These are phyloP conservation scores for Aelia acuminata DNA, from an alignment of 2,888 invertebrate species.

Conservation along the genomic window DNA sequence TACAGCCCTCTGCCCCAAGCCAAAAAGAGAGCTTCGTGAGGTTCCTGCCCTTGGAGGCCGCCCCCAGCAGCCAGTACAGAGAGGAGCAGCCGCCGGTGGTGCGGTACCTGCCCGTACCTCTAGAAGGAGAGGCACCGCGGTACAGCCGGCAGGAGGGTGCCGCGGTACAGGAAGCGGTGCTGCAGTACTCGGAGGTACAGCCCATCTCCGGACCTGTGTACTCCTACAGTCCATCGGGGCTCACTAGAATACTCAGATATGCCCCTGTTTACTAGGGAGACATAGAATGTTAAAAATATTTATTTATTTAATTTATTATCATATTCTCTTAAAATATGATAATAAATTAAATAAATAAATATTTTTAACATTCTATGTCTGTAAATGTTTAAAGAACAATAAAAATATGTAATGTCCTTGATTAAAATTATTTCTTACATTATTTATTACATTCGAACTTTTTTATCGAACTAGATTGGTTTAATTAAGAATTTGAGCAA, in stretches of 20 bases:
- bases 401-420: no score
- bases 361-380: no score
- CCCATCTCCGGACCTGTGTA: conserved; percentile 60
- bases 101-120: background rate
- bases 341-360: conserved; percentile 31
- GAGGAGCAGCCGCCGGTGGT: background rate
- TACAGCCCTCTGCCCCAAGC: background rate
- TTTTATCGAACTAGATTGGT: no score
- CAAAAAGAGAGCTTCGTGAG: background rate
- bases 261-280: conserved; percentile 48
- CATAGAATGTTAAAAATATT: no score
- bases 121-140: background rate
- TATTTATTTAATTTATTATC: conserved; percentile 15
- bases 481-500: no score
- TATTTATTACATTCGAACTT: background rate
- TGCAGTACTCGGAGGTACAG: conserved; percentile 58
- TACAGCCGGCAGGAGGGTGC: background rate
- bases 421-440: no score
- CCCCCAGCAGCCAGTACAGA: background rate
- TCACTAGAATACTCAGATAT: conserved; percentile 58
- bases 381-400: background rate
- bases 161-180: conserved; percentile 50
- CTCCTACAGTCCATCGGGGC: conserved; percentile 56
- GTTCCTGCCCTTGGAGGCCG: background rate
- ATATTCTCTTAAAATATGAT: background rate